Percentiles rank a stretch among this genome's conserved stretches.
These are phyloP conservation scores for Physella acuta DNA, from an alignment of 1,140 invertebrate genomes.

Conservation along the genomic window DNA sequence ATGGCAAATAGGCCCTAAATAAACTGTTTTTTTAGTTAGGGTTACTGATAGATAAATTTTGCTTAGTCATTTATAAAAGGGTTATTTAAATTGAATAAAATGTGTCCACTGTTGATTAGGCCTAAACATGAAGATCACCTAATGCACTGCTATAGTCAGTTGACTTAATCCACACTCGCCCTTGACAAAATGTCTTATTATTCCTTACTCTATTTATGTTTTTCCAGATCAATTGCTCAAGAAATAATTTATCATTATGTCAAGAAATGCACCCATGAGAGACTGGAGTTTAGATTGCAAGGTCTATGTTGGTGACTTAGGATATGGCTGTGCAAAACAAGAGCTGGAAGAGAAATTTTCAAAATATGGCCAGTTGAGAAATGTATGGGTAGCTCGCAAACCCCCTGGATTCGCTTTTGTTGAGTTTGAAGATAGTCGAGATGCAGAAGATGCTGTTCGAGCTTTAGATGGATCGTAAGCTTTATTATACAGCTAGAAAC, in stretches of 20 bases:
- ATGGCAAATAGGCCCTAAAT: no score
- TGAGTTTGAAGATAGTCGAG: conserved; percentile 91
- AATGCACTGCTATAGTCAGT: no score
- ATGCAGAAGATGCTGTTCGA: conserved; percentile 91
- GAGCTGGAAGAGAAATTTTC: conserved; percentile 52
- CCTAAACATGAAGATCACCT: no score
- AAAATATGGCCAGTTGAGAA: conserved; percentile 88
- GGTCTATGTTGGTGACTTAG: conserved; percentile 92
- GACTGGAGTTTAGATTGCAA: conserved; percentile 77
- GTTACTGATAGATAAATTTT: no score
- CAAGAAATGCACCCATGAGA: conserved; percentile 16
- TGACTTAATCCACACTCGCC: no score
- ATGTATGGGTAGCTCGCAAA: conserved; percentile 93
- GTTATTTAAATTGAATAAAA: no score
- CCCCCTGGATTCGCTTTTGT: conserved; percentile 85
- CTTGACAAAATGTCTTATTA: no score
- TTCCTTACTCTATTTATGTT: no score
- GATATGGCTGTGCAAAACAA: conserved; percentile 50
- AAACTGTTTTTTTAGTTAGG: no score
- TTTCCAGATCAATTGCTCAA: background rate
- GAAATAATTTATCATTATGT: conserved; percentile 3
- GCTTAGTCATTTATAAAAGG: no score
- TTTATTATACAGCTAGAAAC: no score
- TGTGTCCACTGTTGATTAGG: no score
- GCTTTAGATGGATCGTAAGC: conserved; percentile 81